Conservation (phyloP, 2,888 invertebrate genomes). For the Athalia cordata region DNA sequence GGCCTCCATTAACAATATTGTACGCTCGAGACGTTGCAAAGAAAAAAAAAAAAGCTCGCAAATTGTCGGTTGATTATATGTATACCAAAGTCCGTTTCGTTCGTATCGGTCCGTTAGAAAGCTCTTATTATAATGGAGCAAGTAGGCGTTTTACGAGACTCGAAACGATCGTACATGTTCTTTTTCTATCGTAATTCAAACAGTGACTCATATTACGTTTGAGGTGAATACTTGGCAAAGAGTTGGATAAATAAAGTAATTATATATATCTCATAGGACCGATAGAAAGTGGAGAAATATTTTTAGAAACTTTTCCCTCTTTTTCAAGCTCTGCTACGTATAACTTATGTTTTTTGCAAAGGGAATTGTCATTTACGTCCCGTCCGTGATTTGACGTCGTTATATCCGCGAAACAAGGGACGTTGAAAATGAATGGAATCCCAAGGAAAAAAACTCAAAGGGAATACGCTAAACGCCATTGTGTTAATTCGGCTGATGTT, state of each 20-base stretch:
- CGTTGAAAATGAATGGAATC: not conserved
- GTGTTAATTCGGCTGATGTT: not conserved
- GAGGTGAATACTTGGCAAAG: not conserved
- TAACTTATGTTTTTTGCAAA: not conserved
- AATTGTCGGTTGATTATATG: constrained; percentile 18
- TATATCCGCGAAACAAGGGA: constrained; percentile 16
- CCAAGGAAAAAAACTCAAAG: constrained; percentile 11
- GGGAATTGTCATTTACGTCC: constrained; percentile 3
- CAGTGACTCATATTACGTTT: not conserved
- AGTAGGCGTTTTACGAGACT: constrained; percentile 19
- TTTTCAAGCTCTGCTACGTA: too few relatives aligned
- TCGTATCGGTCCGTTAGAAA: not conserved
- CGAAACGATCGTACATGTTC: constrained; percentile 1
- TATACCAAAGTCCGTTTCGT: not conserved
- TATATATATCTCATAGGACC: too few relatives aligned
- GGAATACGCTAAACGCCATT: not conserved
- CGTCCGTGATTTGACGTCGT: constrained; percentile 33
- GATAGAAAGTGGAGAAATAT: too few relatives aligned
- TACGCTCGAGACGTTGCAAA: not conserved
- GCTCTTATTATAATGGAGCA: constrained; percentile 9
- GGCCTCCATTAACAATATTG: not conserved
- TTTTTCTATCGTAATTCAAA: not conserved
- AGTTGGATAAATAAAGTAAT: too few relatives aligned
- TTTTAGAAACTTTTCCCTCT: too few relatives aligned
- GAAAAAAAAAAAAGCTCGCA: not conserved